Conservation (phyloP, 2,113 vertebrate species). For the Pholis gunnellus region DNA sequence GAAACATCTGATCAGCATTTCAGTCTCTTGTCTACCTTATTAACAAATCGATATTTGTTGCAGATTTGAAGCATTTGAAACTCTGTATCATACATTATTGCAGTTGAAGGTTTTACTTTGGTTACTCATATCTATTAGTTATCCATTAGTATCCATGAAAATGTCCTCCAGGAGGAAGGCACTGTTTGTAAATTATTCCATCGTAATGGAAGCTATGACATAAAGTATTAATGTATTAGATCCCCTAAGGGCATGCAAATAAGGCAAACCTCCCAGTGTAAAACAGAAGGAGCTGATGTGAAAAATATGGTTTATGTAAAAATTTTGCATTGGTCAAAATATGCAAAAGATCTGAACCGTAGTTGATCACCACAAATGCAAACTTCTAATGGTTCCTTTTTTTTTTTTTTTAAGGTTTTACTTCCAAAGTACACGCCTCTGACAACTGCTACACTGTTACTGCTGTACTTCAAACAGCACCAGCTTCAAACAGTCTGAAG, state of each 20-base stretch:
- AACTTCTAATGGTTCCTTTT: slow-evolving; percentile 17
- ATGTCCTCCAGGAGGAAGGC: slow-evolving; percentile 38
- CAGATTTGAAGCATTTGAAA: slow-evolving; percentile 3
- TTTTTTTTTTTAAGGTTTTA: slow-evolving; percentile 23
- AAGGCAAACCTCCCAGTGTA: slow-evolving; percentile 22
- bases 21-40: background rate
- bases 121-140: slow-evolving; percentile 17
- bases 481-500: slow-evolving; percentile 49
- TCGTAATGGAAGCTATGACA: slow-evolving; percentile 20
- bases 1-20: slow-evolving; percentile 2
- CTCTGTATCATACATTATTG: background rate
- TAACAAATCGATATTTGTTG: background rate
- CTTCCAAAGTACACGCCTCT: slow-evolving; percentile 8
- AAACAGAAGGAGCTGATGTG: slow-evolving; percentile 32
- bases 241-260: slow-evolving; percentile 40
- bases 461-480: slow-evolving; percentile 45
- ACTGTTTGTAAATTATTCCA: slow-evolving; percentile 43
- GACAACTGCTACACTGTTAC: slow-evolving; percentile 7
- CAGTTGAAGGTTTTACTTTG: slow-evolving; percentile 3
- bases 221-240: slow-evolving; percentile 42
- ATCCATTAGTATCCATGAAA: slow-evolving; percentile 40
- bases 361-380: slow-evolving; percentile 22
- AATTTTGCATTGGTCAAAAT: background rate
- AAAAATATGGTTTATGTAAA: slow-evolving; percentile 30
- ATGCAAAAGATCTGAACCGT: background rate